These are phyloP conservation scores for Laterallus jamaicensis DNA, from an alignment of 2,113 vertebrate species.

Conservation along the genomic window DNA sequence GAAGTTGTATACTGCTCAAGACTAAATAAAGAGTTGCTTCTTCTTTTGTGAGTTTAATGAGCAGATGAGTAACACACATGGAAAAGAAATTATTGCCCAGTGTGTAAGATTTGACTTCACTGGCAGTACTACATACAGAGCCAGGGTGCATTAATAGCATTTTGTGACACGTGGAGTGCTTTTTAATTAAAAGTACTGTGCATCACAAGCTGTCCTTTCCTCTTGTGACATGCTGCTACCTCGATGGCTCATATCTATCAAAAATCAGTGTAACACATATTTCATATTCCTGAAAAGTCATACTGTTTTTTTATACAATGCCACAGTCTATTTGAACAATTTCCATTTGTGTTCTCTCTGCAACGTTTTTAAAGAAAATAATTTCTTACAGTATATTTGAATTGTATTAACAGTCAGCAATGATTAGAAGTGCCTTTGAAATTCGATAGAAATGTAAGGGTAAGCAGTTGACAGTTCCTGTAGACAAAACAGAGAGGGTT, in stretches of 20 bases:
- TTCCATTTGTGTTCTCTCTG: neutral
- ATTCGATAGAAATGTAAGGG: neutral
- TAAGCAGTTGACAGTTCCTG: neutral
- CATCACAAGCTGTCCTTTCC: slow-evolving; percentile 54
- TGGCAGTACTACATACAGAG: neutral
- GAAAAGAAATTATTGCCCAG: neutral
- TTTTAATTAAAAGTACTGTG: neutral
- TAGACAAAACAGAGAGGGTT: neutral
- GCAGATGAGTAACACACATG: neutral
- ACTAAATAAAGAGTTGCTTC: neutral
- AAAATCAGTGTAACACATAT: neutral
- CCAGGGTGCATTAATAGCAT: neutral
- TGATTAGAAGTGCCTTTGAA: neutral
- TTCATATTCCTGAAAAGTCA: slow-evolving; percentile 40
- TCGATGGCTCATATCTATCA: slow-evolving; percentile 28
- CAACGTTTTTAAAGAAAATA: neutral
- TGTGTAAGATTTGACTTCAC: neutral
- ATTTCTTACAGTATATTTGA: neutral
- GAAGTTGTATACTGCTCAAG: neutral
- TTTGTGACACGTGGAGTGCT: neutral
- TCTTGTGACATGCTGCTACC: slow-evolving; percentile 51
- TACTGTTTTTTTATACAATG: slow-evolving; percentile 37
- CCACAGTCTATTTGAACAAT: neutral
- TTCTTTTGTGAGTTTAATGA: neutral
- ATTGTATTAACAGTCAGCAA: neutral